These are phyloP conservation scores for Sipha flava DNA, from an alignment of 1,140 invertebrate species.

Conservation along the genomic window DNA sequence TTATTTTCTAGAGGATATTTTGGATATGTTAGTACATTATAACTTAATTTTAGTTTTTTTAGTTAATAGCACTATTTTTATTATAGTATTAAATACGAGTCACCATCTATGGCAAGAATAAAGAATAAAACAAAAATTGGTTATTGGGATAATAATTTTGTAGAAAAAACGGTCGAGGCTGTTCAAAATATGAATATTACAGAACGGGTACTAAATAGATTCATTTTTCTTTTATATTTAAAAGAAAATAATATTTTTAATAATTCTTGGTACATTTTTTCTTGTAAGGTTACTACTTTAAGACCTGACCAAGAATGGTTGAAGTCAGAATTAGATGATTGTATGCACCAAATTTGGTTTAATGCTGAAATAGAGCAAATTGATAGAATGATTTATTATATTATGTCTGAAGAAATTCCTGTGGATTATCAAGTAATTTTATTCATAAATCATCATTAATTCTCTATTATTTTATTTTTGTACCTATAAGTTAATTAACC, in stretches of 20 bases:
- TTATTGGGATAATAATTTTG: slow-evolving; percentile 24
- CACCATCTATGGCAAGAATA: slow-evolving; percentile 6
- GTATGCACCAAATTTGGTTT: slow-evolving; percentile 23
- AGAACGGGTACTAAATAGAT: neutral
- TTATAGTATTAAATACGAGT: slow-evolving; percentile 34
- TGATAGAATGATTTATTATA: slow-evolving; percentile 30
- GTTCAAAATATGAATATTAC: neutral
- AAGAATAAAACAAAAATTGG: slow-evolving; percentile 29
- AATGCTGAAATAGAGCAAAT: slow-evolving; percentile 26
- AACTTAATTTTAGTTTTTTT: neutral
- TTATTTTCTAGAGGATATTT: slow-evolving; percentile 74
- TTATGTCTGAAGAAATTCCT: slow-evolving; percentile 17
- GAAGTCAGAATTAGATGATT: slow-evolving; percentile 25
- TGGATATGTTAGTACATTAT: slow-evolving; percentile 45
- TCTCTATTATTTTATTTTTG: neutral
- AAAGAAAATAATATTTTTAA: neutral
- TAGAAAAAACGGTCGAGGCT: neutral
- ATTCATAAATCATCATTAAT: no score
- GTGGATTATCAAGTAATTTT: slow-evolving; percentile 26
- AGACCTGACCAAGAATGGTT: slow-evolving; percentile 24
- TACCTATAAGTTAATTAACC: no score
- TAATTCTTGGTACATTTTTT: neutral
- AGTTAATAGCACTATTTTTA: neutral
- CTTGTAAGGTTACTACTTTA: neutral
- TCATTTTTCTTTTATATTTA: neutral